Evolutionary conservation across 1,140 invertebrate genomes (phyloP), one percentile per base, ranked within the genome.

Genomic region (Cardiocondyla obscurior): DNA sequence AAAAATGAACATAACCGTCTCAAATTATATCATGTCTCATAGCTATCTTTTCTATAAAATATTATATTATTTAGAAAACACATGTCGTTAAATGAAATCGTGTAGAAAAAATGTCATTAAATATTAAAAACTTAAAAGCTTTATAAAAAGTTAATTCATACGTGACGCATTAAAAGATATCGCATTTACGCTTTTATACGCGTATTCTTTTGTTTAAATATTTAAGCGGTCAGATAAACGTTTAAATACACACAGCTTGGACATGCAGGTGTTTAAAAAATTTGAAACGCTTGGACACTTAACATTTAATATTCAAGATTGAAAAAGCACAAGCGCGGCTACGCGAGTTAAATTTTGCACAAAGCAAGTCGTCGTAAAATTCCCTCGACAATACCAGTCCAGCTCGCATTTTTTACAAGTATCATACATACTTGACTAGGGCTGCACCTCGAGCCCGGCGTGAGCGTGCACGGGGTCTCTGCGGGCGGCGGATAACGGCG

Each of bases 391-490:
- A 46, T 62, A 76, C 72, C 72, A 49, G 55, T 64, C 72, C 51
- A 19, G 8, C 39, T 46, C 39, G 8, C 58, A 30, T 76, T 64
- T 76, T 64, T 62, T 76, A 46, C n/a, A 25, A 12, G 28, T n/a
- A 14, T 76, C 57, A 77, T 79, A 82, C 84, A 85, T 90, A 97
- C 96, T 95, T 97, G 97, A 77, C 96, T 97, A 55, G 97, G 97
- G 90, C 97, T 98, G 94, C 97, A 98, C 0, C 96, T 94, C 79
- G 96, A 96, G 60, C 95, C 95, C 0, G 97, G 97, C 0, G 96
- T 97, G 73, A 98, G 95, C n/a, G 96, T 96, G 91, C 98, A 98
- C 0, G 98, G 98, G 14, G 96, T 96, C 91, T 98, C 97, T 76
- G 97, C 96, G 19, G 94, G 84, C 0, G 95, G 95, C 4, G 97